Conservation (phyloP, 2,888 invertebrate genomes). For the Drosophila lutescens region DNA sequence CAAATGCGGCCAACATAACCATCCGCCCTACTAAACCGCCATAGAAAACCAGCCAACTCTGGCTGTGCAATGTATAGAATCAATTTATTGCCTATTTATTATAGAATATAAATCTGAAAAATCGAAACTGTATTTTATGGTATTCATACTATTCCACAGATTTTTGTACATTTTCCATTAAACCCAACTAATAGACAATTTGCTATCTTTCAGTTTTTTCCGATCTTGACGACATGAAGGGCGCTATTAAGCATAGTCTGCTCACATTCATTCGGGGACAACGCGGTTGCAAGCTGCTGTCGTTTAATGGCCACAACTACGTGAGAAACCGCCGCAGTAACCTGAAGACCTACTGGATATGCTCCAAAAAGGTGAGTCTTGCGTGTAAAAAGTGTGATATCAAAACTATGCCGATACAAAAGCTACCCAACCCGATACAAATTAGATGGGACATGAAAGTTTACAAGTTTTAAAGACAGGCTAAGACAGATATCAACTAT, state of each 20-base stretch:
- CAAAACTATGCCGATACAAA: no score
- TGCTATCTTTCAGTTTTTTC: slow-evolving; percentile 47
- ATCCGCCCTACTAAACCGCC: slow-evolving; percentile 82
- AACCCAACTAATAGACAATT: slow-evolving; percentile 18
- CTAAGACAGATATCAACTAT: background rate
- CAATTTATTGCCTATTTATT: slow-evolving; percentile 49
- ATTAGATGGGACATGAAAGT: no score
- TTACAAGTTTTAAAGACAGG: background rate
- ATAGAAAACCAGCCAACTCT: slow-evolving; percentile 17
- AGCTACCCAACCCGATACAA: no score
- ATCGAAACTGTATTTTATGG: slow-evolving; percentile 13
- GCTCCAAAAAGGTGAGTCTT: slow-evolving; percentile 82
- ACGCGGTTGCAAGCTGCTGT: slow-evolving; percentile 82
- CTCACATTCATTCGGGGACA: slow-evolving; percentile 81
- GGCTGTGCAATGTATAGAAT: slow-evolving; percentile 26
- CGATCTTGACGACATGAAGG: slow-evolving; percentile 41
- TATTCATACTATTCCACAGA: background rate
- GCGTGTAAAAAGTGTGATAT: no score
- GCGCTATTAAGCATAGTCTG: slow-evolving; percentile 69
- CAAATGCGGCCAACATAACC: slow-evolving; percentile 84
- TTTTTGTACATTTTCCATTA: background rate
- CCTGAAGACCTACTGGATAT: slow-evolving; percentile 84
- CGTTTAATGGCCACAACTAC: slow-evolving; percentile 82
- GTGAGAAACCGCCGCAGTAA: slow-evolving; percentile 83
- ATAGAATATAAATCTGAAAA: slow-evolving; percentile 29